Conservation (phyloP, 1,140 invertebrate species). For the Pinna nobilis region DNA sequence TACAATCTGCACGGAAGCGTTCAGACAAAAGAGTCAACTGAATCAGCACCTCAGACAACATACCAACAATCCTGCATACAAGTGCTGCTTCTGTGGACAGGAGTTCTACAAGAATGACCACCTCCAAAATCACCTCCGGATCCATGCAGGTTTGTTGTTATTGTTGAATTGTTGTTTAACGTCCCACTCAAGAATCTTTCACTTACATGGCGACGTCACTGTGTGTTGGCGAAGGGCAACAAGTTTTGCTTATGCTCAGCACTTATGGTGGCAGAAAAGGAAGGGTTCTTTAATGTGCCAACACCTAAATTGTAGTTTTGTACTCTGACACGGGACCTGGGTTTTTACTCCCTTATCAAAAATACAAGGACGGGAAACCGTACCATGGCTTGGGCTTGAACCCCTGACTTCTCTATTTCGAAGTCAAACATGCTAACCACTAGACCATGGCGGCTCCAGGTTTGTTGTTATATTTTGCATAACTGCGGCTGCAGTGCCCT, state of each 20-base stretch:
- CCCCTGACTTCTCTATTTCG: background rate
- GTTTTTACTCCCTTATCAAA: background rate
- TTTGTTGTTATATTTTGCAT: too few species aligned
- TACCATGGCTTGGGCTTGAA: background rate
- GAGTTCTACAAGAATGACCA: slow-evolving; percentile 14
- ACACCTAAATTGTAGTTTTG: too few species aligned
- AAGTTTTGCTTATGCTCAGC: too few species aligned
- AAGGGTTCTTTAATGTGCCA: too few species aligned
- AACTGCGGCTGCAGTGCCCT: too few species aligned
- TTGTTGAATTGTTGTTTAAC: too few species aligned
- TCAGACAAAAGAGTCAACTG: slow-evolving; percentile 33
- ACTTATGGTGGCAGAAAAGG: too few species aligned
- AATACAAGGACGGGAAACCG: background rate
- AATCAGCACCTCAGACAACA: slow-evolving; percentile 50
- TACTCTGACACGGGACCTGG: too few species aligned
- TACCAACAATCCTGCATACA: background rate
- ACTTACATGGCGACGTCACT: too few species aligned
- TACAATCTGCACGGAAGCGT: slow-evolving; percentile 39
- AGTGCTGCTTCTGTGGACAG: slow-evolving; percentile 14
- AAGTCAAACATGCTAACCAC: background rate
- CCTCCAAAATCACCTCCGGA: slow-evolving; percentile 16
- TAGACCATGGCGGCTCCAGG: too few species aligned
- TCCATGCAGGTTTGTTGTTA: slow-evolving; percentile 18
- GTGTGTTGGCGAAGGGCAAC: too few species aligned
- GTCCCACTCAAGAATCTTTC: too few species aligned